Evolutionary conservation across 2,113 vertebrate genomes (phyloP).

Genomic region (Scopus umbretta): DNA sequence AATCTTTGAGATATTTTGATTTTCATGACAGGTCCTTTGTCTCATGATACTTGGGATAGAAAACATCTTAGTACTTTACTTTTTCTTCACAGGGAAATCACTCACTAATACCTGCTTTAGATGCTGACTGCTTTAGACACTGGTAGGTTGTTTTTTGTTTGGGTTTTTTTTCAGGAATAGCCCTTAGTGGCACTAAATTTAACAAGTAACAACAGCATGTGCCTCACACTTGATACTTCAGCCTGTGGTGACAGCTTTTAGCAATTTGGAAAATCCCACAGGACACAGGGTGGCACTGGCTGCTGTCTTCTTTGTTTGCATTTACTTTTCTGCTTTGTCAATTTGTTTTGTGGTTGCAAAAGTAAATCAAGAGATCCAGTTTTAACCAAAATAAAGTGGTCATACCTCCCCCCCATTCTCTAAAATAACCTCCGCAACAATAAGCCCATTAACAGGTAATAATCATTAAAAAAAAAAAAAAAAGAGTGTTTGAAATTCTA

Average conservation of each 20-base stretch:
- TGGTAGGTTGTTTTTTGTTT: neutral
- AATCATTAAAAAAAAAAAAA: neutral
- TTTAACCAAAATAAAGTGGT: neutral
- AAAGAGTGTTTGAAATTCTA: neutral
- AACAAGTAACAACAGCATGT: slow-evolving; percentile 52
- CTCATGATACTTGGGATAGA: neutral
- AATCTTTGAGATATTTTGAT: neutral
- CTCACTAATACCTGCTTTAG: neutral
- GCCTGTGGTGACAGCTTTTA: slow-evolving; percentile 55
- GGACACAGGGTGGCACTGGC: neutral
- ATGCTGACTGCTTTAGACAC: neutral
- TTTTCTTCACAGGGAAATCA: neutral
- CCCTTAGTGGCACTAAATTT: slow-evolving; percentile 58
- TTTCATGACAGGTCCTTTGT: neutral
- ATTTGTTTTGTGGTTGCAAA: neutral
- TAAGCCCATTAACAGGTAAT: neutral
- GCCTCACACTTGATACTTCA: slow-evolving; percentile 52
- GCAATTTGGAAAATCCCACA: slow-evolving; percentile 16
- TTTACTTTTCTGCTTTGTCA: slow-evolving; percentile 51
- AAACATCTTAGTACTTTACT: neutral
- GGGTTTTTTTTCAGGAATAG: neutral
- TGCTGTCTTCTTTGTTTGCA: slow-evolving; percentile 33
- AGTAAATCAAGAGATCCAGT: neutral
- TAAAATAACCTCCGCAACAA: neutral
- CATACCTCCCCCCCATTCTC: neutral